phyloP scores from a whole-genome alignment of 2,113 vertebrate genomes.

The Gymnogyps californianus region DNA sequence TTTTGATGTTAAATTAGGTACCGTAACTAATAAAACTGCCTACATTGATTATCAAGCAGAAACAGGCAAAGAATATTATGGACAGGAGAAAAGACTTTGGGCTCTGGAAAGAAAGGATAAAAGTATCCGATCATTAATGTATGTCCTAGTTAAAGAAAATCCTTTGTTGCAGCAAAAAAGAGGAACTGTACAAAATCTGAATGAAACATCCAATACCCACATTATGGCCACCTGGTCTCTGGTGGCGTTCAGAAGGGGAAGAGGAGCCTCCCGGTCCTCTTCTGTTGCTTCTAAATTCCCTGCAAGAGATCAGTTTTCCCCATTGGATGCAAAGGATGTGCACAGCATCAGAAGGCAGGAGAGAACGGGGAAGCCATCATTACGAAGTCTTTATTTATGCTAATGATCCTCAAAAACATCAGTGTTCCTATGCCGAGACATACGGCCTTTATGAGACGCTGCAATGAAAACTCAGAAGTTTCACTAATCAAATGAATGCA shows the following conservation, averaged over 20 bases:
- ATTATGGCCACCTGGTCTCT: background rate
- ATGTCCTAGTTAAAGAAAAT: constrained; percentile 44
- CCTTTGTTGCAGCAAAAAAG: constrained; percentile 27
- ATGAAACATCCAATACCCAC: background rate
- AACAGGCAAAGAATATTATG: background rate
- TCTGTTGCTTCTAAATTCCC: background rate
- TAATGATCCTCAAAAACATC: background rate
- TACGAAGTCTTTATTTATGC: background rate
- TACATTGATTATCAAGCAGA: constrained; percentile 6
- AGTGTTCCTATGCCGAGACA: background rate
- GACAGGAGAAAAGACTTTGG: background rate
- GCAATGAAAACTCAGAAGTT: background rate
- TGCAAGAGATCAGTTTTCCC: background rate
- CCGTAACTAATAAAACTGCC: constrained; percentile 21
- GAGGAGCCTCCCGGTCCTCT: background rate
- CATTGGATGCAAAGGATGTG: background rate
- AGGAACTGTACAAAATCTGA: background rate
- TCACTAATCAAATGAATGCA: background rate
- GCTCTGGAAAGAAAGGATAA: constrained; percentile 21
- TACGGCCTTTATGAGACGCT: background rate
- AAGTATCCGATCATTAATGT: constrained; percentile 2
- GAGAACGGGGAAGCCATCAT: background rate
- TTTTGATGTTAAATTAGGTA: constrained; percentile 49
- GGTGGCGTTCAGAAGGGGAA: background rate
- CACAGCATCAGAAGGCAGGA: background rate